phyloP scores from a whole-genome alignment of 2,888 invertebrate species.

The Drosophila paranaensis region DNA sequence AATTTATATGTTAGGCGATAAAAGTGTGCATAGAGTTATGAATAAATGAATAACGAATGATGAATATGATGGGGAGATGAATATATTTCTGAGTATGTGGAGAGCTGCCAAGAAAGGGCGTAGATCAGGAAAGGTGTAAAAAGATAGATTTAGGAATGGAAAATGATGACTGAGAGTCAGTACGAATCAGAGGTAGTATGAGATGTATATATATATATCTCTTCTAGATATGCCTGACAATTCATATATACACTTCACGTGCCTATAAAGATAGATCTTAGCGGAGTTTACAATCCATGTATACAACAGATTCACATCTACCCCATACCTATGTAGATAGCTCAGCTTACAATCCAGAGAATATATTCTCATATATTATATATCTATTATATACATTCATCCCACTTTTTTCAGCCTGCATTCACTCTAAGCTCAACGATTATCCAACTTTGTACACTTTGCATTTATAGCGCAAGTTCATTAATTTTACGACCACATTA shows the following conservation, averaged over 20 bases:
- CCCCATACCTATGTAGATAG: no score
- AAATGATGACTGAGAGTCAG: no score
- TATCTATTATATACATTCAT: background rate
- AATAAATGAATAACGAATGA: constrained; percentile 4
- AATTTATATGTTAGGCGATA: background rate
- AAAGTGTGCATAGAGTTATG: constrained; percentile 1
- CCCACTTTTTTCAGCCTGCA: background rate
- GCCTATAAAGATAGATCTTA: no score
- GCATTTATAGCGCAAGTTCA: constrained; percentile 37
- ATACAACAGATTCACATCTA: no score
- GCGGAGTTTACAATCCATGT: no score
- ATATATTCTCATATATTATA: background rate
- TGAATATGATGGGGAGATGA: background rate
- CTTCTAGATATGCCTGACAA: no score
- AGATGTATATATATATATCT: no score
- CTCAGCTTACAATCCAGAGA: no score
- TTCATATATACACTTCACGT: no score
- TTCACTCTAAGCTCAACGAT: background rate
- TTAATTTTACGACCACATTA: constrained; percentile 34
- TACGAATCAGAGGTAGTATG: no score
- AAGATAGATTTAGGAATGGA: background rate
- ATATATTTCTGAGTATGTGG: background rate
- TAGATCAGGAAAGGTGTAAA: background rate
- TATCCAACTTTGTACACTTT: background rate
- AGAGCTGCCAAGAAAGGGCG: background rate